A percentile compares a stretch with the other conserved stretches of the same genome.
phyloP scores from a whole-genome alignment of 2,797 vertebrate species.

The Centropyge bicolor region DNA sequence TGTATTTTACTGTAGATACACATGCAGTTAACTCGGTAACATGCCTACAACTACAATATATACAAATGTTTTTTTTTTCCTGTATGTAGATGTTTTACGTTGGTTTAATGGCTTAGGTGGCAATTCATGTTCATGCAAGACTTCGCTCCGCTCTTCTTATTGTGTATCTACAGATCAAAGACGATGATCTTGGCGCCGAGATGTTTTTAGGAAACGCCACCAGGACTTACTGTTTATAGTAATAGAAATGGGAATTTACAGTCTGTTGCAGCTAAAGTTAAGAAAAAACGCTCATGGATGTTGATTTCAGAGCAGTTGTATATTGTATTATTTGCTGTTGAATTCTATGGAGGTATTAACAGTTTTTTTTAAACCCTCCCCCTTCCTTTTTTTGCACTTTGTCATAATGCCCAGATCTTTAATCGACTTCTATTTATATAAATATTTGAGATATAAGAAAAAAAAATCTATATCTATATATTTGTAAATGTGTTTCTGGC shows the following conservation, averaged over 20 bases:
- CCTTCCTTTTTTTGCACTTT: conserved; percentile 77
- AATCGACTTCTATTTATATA: conserved; percentile 80
- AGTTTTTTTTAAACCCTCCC: conserved; percentile 32
- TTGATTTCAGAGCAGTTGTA: conserved; percentile 57
- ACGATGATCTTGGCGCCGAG: conserved; percentile 11
- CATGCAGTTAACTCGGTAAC: conserved; percentile 31
- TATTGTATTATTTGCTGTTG: conserved; percentile 59
- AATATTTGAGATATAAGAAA: conserved; percentile 69
- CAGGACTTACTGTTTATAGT: conserved; percentile 41
- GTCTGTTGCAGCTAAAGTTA: conserved; percentile 67
- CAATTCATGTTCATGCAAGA: neutral
- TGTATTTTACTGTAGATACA: conserved; percentile 41
- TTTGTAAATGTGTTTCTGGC: conserved; percentile 73
- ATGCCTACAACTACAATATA: conserved; percentile 30
- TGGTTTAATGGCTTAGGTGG: conserved; percentile 33
- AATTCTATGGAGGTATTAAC: conserved; percentile 57
- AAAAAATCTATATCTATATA: conserved; percentile 62
- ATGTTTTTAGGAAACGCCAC: conserved; percentile 40
- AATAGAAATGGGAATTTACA: conserved; percentile 49
- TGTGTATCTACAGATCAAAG: conserved; percentile 37
- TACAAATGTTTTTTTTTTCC: neutral
- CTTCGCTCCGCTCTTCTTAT: neutral
- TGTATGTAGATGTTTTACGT: conserved; percentile 26
- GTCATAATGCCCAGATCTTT: conserved; percentile 72
- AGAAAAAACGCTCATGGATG: conserved; percentile 43